These are phyloP conservation scores for Taxidea taxus DNA, from an alignment of 2,113 vertebrate species.

Conservation along the genomic window DNA sequence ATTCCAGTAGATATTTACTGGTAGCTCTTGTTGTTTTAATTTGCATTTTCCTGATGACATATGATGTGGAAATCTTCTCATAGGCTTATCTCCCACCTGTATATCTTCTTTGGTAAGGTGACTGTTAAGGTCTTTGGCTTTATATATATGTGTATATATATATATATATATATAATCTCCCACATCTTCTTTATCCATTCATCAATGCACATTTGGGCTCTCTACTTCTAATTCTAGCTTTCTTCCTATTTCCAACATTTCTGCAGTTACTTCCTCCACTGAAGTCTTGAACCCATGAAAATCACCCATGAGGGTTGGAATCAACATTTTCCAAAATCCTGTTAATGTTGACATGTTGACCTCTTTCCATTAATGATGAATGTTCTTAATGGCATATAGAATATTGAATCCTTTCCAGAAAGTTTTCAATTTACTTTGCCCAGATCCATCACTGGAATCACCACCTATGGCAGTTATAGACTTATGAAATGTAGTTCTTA, in stretches of 20 bases:
- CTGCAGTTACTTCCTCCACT: neutral
- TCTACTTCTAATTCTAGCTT: neutral
- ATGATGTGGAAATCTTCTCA: neutral
- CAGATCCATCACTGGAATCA: neutral
- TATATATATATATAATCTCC: neutral
- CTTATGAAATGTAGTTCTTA: neutral
- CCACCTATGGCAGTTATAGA: neutral
- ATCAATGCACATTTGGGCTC: neutral
- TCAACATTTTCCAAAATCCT: neutral
- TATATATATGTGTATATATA: too few species aligned
- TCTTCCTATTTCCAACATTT: neutral
- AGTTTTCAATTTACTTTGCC: neutral
- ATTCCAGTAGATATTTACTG: neutral
- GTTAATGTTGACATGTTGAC: neutral
- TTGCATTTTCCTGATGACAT: neutral
- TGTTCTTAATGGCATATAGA: neutral
- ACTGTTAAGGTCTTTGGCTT: neutral
- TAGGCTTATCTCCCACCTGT: neutral
- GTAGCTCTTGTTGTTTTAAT: neutral
- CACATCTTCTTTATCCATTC: neutral
- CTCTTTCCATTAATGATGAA: neutral
- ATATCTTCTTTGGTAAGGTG: neutral
- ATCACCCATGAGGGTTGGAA: neutral
- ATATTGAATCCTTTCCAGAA: neutral
- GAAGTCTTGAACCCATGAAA: neutral